These are phyloP conservation scores for Charanyca ferruginea DNA, from an alignment of 2,888 invertebrate species.

Conservation along the genomic window DNA sequence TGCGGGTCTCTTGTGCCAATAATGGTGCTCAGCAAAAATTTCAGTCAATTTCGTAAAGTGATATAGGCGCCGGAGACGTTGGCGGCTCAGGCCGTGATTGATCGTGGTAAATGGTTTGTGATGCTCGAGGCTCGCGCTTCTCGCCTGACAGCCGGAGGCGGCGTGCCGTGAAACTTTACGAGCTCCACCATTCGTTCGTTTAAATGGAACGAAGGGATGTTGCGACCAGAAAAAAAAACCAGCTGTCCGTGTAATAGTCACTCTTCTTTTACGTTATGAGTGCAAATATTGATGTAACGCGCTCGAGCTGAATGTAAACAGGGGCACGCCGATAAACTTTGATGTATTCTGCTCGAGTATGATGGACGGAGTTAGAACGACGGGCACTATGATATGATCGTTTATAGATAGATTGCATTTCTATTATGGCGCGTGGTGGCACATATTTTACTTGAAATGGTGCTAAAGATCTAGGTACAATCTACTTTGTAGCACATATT, in stretches of 20 bases:
- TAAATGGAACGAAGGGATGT: slow-evolving; percentile 64
- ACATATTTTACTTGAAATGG: slow-evolving; percentile 42
- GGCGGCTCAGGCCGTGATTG: slow-evolving; percentile 78
- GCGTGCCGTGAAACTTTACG: slow-evolving; percentile 81
- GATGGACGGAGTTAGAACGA: slow-evolving; percentile 56
- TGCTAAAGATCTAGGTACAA: background rate
- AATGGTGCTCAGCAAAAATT: slow-evolving; percentile 75
- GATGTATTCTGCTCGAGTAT: slow-evolving; percentile 60
- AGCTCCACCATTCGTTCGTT: slow-evolving; percentile 67
- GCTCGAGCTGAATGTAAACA: slow-evolving; percentile 65
- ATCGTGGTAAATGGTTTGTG: slow-evolving; percentile 85
- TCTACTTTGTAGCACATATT: too few species aligned
- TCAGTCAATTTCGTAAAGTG: slow-evolving; percentile 81
- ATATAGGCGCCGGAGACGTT: slow-evolving; percentile 77
- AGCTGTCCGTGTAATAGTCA: slow-evolving; percentile 64
- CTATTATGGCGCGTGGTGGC: slow-evolving; percentile 18
- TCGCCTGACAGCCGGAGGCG: slow-evolving; percentile 73
- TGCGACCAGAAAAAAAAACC: slow-evolving; percentile 66
- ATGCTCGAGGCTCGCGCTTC: slow-evolving; percentile 67
- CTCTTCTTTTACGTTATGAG: slow-evolving; percentile 64
- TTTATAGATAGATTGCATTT: slow-evolving; percentile 45
- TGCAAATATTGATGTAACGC: slow-evolving; percentile 65
- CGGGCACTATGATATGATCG: slow-evolving; percentile 44
- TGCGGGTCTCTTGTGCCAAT: slow-evolving; percentile 63
- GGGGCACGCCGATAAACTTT: slow-evolving; percentile 59